Evolutionary conservation across 2,888 invertebrate species (phyloP).

Genomic region (Formica aserva): DNA sequence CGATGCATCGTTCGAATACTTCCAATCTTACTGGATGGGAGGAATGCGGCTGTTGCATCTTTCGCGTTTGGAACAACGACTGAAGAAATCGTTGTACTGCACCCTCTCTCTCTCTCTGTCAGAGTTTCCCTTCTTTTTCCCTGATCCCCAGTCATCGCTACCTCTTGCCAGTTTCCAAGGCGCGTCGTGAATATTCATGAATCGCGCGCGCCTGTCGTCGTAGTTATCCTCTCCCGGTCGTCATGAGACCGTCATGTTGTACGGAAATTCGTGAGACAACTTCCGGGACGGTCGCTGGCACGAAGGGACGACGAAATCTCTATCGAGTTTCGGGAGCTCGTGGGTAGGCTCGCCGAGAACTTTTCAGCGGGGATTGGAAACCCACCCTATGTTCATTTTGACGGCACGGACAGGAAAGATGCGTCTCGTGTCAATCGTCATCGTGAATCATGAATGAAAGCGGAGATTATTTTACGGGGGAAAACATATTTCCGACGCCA

Average conservation of each 20-base stretch:
- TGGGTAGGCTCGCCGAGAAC: slow-evolving; percentile 22
- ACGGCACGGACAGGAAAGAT: slow-evolving; percentile 19
- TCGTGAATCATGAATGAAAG: slow-evolving; percentile 30
- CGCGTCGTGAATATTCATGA: slow-evolving; percentile 59
- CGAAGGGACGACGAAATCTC: slow-evolving; percentile 30
- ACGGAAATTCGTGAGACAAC: slow-evolving; percentile 53
- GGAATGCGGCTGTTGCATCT: slow-evolving; percentile 32
- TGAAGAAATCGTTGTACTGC: slow-evolving; percentile 35
- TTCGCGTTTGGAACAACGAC: slow-evolving; percentile 11
- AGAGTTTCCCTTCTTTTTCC: not conserved
- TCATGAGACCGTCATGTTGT: slow-evolving; percentile 45
- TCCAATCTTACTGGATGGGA: not conserved
- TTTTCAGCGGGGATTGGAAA: slow-evolving; percentile 33
- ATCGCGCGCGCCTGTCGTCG: slow-evolving; percentile 50
- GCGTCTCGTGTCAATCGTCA: slow-evolving; percentile 18
- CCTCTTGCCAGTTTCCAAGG: slow-evolving; percentile 38
- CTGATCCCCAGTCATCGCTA: not conserved
- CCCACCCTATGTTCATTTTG: slow-evolving; percentile 12
- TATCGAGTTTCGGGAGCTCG: slow-evolving; percentile 31
- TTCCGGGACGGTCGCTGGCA: slow-evolving; percentile 32
- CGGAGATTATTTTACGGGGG: slow-evolving; percentile 7
- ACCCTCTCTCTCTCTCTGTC: slow-evolving; percentile 18
- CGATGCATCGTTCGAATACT: slow-evolving; percentile 2
- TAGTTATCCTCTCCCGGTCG: slow-evolving; percentile 50
- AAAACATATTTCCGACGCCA: not conserved